Base-by-base conservation (phyloP, 2,888 invertebrate species). In the Drosophila longiperda region DNA sequence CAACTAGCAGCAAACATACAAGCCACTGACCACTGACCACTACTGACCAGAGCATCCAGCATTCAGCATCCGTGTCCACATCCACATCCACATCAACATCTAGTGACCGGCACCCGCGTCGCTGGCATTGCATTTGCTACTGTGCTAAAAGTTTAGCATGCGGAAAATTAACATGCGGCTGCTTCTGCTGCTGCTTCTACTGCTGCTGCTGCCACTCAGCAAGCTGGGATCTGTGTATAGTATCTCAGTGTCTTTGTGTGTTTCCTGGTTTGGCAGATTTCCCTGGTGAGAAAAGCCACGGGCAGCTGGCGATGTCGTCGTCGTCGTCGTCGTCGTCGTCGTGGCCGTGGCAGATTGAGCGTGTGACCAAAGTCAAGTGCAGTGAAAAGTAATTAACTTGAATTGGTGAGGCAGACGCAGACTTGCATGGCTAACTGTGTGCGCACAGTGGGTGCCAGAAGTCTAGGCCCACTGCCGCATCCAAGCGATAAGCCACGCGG, bases 111-210 rank as follows among this genome's bases (percentile, higher is more conserved):
- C 82, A 80, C 82, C 82, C 82, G 82, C 82, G 82, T 82, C 66
- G 81, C 75, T 80, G 75, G 49, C 70, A 70, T 78, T 66, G 79
- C 75, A 72, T 57, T 62, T 69, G 87, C 87, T 87, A 90, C 87
- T 90, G 87, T 87, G 89, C 90, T 90, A 90, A 87, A 87, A 88
- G 83, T 86, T 87, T 86, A 87, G 87, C 87, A 90, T 89, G 87
- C 90, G 87, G 87, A 87, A 87, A 90, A 87, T 87, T 90, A 87
- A 87, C 87, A 87, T 87, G 88, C 83, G 80, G 81, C 90, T 79
- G 75, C 70, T 57, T 69, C 65, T 65, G 69, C 50, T 54, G 53
- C 33, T 58, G 45, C 3, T 87, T 86, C 83, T 78, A 78, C 90
- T 79, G 66, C 66, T 75, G 75, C 49, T 73, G 77, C 73, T 78